Evolutionary conservation across 2,797 vertebrate genomes (phyloP).

Genomic region (Sparus aurata): DNA sequence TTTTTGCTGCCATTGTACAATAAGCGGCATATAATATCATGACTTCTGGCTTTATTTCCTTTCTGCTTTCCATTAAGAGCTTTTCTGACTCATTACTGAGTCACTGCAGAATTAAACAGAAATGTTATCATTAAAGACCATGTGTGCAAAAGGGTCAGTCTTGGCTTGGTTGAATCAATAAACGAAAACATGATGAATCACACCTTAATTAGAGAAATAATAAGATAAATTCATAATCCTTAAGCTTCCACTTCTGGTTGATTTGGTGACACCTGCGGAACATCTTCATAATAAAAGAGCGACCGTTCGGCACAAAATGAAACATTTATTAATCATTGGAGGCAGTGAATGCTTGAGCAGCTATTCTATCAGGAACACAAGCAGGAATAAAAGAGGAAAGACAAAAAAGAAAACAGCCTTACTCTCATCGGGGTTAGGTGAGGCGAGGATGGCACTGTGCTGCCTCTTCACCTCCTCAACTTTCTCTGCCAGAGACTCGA

Average conservation of each 20-base stretch:
- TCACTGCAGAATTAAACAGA: constrained; percentile 43
- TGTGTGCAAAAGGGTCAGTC: constrained; percentile 8
- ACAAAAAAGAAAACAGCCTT: constrained; percentile 46
- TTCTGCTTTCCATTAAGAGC: constrained; percentile 33
- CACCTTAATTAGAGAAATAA: background rate
- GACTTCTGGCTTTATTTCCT: constrained; percentile 34
- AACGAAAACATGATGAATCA: background rate
- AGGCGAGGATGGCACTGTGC: constrained; percentile 95
- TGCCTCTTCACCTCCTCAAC: constrained; percentile 98
- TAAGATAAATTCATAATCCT: background rate
- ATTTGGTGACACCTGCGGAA: background rate
- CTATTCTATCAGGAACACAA: background rate
- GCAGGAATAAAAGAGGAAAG: background rate
- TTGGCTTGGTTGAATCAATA: constrained; percentile 13
- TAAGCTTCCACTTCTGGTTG: background rate
- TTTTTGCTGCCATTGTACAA: constrained; percentile 20
- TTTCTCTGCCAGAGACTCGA: constrained; percentile 94
- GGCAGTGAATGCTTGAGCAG: background rate
- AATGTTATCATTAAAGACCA: constrained; percentile 28
- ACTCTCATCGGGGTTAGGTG: constrained; percentile 92
- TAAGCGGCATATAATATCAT: constrained; percentile 15
- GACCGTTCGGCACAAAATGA: background rate
- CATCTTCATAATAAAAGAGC: background rate
- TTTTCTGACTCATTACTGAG: constrained; percentile 46
- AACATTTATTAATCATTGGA: background rate